Conservation (phyloP, 2,797 vertebrate species). For the Phoebastria nigripes region DNA sequence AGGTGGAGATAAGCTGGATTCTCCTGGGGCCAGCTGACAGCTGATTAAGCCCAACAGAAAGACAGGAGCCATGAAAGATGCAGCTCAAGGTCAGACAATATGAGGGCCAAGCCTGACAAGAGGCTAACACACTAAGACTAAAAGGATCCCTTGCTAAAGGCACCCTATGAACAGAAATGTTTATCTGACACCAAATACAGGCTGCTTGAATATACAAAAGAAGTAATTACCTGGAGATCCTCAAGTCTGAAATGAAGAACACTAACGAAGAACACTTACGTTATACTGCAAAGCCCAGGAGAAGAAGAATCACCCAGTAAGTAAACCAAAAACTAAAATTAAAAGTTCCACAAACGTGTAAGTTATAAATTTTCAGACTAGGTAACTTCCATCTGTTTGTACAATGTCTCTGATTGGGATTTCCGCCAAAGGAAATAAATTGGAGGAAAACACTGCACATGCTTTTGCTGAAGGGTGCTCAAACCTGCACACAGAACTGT, state of each 20-base stretch:
- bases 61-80: background rate
- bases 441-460: background rate
- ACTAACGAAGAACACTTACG: background rate
- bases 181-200: background rate
- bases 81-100: background rate
- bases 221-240: background rate
- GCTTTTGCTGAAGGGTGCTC: background rate
- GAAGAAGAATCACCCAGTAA: background rate
- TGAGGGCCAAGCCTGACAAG: background rate
- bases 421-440: background rate
- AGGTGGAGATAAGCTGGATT: background rate
- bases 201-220: background rate
- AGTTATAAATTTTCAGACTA: background rate
- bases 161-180: background rate
- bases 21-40: background rate
- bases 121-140: background rate
- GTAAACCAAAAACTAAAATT: background rate
- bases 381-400: background rate
- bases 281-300: background rate
- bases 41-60: conserved; percentile 14
- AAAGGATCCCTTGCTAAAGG: background rate
- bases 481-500: background rate
- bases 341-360: background rate
- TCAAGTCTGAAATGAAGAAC: background rate
- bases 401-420: background rate